These are phyloP conservation scores for Apogon hyalosoma DNA, from an alignment of 2,797 vertebrate species.

Conservation along the genomic window DNA sequence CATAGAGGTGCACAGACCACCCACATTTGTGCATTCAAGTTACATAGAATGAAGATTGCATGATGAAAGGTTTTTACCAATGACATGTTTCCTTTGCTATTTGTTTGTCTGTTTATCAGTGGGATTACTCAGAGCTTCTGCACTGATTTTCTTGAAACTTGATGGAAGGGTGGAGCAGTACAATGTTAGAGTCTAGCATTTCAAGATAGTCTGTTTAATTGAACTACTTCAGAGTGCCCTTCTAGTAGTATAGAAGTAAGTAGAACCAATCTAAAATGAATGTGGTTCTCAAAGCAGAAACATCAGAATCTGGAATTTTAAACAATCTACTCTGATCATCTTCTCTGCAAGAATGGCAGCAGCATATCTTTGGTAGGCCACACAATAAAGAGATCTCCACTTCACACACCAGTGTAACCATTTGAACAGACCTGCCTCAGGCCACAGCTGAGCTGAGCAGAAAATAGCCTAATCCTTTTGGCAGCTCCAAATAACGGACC, in stretches of 20 bases:
- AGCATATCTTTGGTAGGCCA: slow-evolving; percentile 34
- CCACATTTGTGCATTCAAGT: slow-evolving; percentile 27
- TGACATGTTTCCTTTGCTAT: no score
- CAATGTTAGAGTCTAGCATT: no score
- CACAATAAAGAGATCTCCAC: slow-evolving; percentile 56
- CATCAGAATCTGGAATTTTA: slow-evolving; percentile 5
- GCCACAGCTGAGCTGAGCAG: slow-evolving; percentile 73
- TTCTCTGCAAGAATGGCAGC: slow-evolving; percentile 14
- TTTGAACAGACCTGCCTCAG: slow-evolving; percentile 70
- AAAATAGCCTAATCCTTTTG: slow-evolving; percentile 82
- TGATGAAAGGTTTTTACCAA: slow-evolving; percentile 4
- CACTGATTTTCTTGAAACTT: no score
- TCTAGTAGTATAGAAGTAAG: no score
- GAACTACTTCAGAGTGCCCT: no score
- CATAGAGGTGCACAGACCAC: slow-evolving; percentile 12
- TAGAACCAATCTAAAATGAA: background rate
- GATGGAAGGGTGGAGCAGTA: no score
- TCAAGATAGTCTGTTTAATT: no score
- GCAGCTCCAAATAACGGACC: slow-evolving; percentile 63
- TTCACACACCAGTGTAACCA: slow-evolving; percentile 54
- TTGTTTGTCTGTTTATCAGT: no score
- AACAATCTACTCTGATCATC: slow-evolving; percentile 23
- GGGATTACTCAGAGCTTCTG: no score
- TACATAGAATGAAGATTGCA: slow-evolving; percentile 22
- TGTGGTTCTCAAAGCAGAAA: background rate